A percentile compares a stretch with the other conserved stretches of the same genome.
Evolutionary conservation across 1,140 invertebrate genomes (phyloP).

Genomic region (Ostrea denselamellosa): DNA sequence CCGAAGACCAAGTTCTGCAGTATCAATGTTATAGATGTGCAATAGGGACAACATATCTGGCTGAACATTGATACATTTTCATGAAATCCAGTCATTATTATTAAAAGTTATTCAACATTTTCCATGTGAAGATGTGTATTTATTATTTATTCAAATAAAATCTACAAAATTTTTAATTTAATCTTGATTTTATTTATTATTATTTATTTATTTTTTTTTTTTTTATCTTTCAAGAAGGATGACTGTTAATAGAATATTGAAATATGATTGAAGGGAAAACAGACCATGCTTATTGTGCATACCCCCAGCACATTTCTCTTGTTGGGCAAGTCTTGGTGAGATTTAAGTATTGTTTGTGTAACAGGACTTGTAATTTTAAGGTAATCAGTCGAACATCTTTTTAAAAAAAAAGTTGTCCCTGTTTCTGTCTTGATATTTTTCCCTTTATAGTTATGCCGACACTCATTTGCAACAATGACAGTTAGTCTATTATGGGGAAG

Average conservation of each 20-base stretch:
- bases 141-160: slow-evolving; percentile 41
- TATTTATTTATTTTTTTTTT: not conserved
- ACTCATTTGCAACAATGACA: too few relatives aligned
- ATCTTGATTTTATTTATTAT: too few relatives aligned
- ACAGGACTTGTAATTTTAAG: too few relatives aligned
- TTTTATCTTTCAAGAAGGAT: not conserved
- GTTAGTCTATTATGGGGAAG: not conserved
- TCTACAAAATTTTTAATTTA: not conserved
- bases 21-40: not conserved
- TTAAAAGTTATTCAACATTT: slow-evolving; percentile 4
- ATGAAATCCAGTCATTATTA: slow-evolving; percentile 38
- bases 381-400: too few relatives aligned
- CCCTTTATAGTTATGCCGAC: too few relatives aligned
- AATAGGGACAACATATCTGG: slow-evolving; percentile 25
- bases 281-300: too few relatives aligned
- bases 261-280: not conserved
- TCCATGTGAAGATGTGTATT: slow-evolving; percentile 38
- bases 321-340: too few relatives aligned
- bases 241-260: not conserved
- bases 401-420: too few relatives aligned
- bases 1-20: not conserved
- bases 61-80: slow-evolving; percentile 37
- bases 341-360: too few relatives aligned
- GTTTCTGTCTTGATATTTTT: too few relatives aligned
- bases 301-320: too few relatives aligned